Percentiles rank a stretch among this genome's conserved stretches.
These are phyloP conservation scores for Oryzias melastigma DNA, from an alignment of 2,113 vertebrate genomes.

Conservation along the genomic window DNA sequence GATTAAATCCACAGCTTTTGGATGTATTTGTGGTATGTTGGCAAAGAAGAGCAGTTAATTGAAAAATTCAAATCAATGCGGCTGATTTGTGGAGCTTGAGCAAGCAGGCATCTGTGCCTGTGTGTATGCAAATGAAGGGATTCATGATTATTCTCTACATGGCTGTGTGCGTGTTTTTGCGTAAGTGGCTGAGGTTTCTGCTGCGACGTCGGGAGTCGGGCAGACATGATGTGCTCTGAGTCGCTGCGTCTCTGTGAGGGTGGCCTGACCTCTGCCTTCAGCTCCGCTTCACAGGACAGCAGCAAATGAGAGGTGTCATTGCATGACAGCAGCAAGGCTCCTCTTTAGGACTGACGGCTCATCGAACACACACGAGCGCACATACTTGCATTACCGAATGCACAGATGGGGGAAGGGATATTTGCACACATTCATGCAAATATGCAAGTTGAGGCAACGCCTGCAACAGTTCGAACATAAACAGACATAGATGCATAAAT, in stretches of 20 bases:
- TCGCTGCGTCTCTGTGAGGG: slow-evolving; percentile 59
- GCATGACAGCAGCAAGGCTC: slow-evolving; percentile 58
- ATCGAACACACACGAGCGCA: slow-evolving; percentile 10
- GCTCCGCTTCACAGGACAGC: slow-evolving; percentile 69
- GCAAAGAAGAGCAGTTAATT: not conserved
- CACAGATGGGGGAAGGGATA: not conserved
- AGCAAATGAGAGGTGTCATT: slow-evolving; percentile 75
- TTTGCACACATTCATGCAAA: slow-evolving; percentile 31
- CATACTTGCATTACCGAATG: not conserved
- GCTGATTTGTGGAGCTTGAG: slow-evolving; percentile 8
- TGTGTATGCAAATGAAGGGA: slow-evolving; percentile 15
- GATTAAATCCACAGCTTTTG: not conserved
- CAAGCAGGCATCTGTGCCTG: slow-evolving; percentile 12
- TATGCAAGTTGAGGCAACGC: slow-evolving; percentile 15
- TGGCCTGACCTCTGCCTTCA: slow-evolving; percentile 73
- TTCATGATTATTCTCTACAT: slow-evolving; percentile 14
- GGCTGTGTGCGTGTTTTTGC: slow-evolving; percentile 4
- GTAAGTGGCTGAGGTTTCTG: not conserved
- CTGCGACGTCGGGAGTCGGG: slow-evolving; percentile 14
- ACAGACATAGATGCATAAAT: slow-evolving; percentile 44
- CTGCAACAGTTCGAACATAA: slow-evolving; percentile 41
- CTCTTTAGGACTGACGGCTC: slow-evolving; percentile 63
- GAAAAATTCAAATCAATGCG: slow-evolving; percentile 10
- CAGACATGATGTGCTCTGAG: slow-evolving; percentile 63
- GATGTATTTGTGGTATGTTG: not conserved